Base-by-base conservation (phyloP, 2,113 vertebrate species). In the Larimichthys polyactis region DNA sequence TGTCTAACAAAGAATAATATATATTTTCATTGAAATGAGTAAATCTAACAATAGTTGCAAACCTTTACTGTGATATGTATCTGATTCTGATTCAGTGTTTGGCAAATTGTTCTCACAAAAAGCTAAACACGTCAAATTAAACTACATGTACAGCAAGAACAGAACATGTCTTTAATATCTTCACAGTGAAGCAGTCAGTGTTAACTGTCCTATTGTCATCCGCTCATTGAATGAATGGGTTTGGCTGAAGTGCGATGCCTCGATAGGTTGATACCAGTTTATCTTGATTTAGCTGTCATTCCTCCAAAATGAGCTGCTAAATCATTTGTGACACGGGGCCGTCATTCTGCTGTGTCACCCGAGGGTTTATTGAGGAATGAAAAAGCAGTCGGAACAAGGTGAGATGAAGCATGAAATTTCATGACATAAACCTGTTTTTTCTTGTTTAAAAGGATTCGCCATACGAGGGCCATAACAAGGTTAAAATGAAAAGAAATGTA, bases 251-350 rank as follows among this genome's bases (percentile, higher is more conserved):
- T 77, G 85, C 78, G 88, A 91, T 84, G 91, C 66, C 74, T 67
- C 55, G 43, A 77, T 80, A 75, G 73, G 69, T 90, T 77, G 86
- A 88, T 90, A 83, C 87, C 81, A 92, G 79, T 95, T 94, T 89
- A 94, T 95, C 93, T 94, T 93, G 92, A 94, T 95, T 93, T 88
- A 94, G 90, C 91, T 91, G 92, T 94, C 94, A 94, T 88, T 89
- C 89, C 79, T 71, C 77, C 70, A 1, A 91, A 94, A 94, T 90
- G 92, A 93, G 91, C 91, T 86, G 90, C 93, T 92, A 94, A 95
- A 95, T 95, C 94, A 94, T 86, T 92, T 87, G 84, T 93, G 93
- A 93, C 94, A 94, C 78, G 36, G 79, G 77, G 87, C 89, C 64
- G 78, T 90, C 92, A 91, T 75, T 91, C 78, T 55, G 67, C 79